phyloP scores from a whole-genome alignment of 2,113 vertebrate genomes.

The Neomonachus schauinslandi region DNA sequence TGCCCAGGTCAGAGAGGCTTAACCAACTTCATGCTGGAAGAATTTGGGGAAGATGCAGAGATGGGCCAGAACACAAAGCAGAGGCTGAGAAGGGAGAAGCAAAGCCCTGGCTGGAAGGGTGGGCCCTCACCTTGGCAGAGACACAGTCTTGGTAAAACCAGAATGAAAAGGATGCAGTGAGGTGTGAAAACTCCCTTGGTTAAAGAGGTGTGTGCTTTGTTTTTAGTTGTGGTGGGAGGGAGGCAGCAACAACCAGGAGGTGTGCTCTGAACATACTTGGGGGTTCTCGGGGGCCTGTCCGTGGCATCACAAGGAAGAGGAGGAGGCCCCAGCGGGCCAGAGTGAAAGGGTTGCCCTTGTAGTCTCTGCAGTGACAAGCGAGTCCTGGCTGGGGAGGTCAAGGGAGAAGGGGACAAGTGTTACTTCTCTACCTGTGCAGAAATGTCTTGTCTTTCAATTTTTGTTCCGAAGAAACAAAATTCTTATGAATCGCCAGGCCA shows the following conservation, averaged over 20 bases:
- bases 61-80: not conserved
- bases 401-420: not conserved
- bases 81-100: not conserved
- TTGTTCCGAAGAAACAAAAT: not conserved
- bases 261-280: not conserved
- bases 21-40: fast-evolving
- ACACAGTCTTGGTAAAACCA: not conserved
- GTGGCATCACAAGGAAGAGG: not conserved
- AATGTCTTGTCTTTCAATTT: not conserved
- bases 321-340: not conserved
- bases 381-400: not conserved
- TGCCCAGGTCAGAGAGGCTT: not conserved
- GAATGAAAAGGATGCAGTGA: not conserved
- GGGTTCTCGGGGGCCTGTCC: not conserved
- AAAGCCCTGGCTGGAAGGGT: not conserved
- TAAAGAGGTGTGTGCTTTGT: not conserved
- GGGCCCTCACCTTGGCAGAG: not conserved
- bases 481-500: not conserved
- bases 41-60: not conserved
- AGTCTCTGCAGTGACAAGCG: not conserved
- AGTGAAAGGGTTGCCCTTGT: not conserved
- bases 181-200: constrained; percentile 45
- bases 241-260: not conserved
- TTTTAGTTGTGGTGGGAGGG: not conserved
- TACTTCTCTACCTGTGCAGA: not conserved